These are phyloP conservation scores for Saccostrea glomerata DNA, from an alignment of 1,140 invertebrate genomes.

Conservation along the genomic window DNA sequence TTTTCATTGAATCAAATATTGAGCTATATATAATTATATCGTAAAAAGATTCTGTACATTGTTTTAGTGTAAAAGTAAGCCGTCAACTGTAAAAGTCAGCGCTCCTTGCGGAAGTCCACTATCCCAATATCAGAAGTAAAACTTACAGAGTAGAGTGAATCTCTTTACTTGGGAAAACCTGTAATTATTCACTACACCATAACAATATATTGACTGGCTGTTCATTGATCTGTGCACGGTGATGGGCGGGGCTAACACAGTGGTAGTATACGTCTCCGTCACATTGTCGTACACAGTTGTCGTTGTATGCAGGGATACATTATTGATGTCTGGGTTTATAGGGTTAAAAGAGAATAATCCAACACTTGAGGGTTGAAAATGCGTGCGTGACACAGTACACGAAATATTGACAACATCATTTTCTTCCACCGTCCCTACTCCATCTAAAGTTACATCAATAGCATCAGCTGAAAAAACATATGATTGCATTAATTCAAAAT, in stretches of 20 bases:
- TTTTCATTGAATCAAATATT: no score
- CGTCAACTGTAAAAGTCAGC: no score
- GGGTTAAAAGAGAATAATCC: neutral
- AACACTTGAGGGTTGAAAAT: neutral
- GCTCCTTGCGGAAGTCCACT: no score
- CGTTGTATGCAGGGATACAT: neutral
- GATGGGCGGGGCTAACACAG: neutral
- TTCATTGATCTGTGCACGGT: neutral
- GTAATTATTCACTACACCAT: neutral
- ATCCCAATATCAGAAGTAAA: neutral
- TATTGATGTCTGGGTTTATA: neutral
- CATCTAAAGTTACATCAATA: neutral
- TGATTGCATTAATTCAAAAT: neutral
- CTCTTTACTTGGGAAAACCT: neutral
- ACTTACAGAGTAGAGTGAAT: neutral
- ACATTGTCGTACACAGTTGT: neutral
- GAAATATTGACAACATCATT: neutral
- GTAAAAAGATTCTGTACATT: no score
- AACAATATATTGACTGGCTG: neutral
- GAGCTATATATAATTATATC: no score
- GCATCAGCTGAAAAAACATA: neutral
- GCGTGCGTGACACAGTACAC: neutral
- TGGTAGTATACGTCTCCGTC: neutral
- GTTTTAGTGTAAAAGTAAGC: no score
- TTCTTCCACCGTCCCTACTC: neutral